phyloP scores from a whole-genome alignment of 2,113 vertebrate species.

The Corythoichthys haematopterus region DNA sequence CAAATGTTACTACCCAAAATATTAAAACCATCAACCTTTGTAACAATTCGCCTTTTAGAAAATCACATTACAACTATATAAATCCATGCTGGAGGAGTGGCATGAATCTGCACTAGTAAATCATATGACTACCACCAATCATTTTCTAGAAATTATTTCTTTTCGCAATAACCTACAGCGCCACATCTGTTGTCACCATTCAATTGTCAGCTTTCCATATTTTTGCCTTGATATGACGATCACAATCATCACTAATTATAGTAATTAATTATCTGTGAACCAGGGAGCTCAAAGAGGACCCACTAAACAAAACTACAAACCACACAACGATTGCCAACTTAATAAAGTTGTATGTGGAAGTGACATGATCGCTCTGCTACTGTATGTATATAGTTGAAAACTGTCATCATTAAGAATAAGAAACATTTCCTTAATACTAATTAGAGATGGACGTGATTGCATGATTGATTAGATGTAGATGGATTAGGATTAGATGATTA shows the following conservation, averaged over 20 bases:
- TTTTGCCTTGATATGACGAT: conserved; percentile 46
- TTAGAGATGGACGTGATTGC: background rate
- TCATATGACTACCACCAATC: background rate
- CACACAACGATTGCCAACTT: conserved; percentile 4
- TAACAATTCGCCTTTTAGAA: background rate
- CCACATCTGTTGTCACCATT: conserved; percentile 12
- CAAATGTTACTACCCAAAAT: background rate
- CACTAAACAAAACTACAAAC: conserved; percentile 6
- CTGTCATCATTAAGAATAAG: background rate
- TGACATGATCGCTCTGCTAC: conserved; percentile 5
- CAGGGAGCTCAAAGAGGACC: conserved; percentile 25
- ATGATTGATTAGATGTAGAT: conserved; percentile 22
- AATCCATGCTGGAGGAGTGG: background rate
- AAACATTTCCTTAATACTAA: conserved; percentile 4
- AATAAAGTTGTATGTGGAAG: background rate
- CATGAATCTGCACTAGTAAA: background rate
- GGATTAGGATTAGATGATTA: no score
- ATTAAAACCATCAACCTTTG: no score
- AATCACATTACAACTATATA: background rate
- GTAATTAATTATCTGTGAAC: conserved; percentile 50
- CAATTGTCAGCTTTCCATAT: conserved; percentile 41
- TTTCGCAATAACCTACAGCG: background rate
- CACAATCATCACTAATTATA: conserved; percentile 57
- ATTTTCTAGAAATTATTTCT: conserved; percentile 5
- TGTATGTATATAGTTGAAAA: no score